These are phyloP conservation scores for Sycophila texana DNA, from an alignment of 2,888 invertebrate genomes.

Conservation along the genomic window DNA sequence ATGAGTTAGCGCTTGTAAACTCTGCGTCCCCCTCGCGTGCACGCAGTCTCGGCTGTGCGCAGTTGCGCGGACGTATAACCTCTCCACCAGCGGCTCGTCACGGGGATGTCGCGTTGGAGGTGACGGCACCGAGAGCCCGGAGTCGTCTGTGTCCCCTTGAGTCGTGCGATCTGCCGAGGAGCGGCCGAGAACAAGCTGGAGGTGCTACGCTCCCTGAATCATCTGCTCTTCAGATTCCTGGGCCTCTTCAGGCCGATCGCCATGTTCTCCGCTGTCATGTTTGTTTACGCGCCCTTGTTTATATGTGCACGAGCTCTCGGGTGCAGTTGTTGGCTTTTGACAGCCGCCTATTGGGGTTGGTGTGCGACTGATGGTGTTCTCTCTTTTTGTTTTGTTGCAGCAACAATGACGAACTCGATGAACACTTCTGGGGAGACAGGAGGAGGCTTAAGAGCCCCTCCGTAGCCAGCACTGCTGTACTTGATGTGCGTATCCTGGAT, in stretches of 20 bases:
- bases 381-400: constrained; percentile 31
- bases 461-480: constrained; percentile 13
- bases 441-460: neutral
- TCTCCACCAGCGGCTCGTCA: too few species aligned
- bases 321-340: neutral
- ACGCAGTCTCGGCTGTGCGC: too few species aligned
- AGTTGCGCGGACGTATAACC: too few species aligned
- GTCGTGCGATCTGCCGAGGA: too few species aligned
- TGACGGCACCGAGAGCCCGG: too few species aligned
- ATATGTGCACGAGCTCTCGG: neutral
- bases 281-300: constrained; percentile 35
- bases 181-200: constrained; percentile 29
- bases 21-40: too few species aligned
- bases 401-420: constrained; percentile 14
- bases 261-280: constrained; percentile 30
- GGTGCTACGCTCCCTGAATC: constrained; percentile 19
- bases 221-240: constrained; percentile 10
- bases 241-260: constrained; percentile 11
- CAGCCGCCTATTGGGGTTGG: too few species aligned
- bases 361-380: too few species aligned
- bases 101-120: too few species aligned
- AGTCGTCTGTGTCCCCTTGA: too few species aligned
- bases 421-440: neutral
- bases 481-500: constrained; percentile 35
- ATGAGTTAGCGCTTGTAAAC: too few species aligned